phyloP scores from a whole-genome alignment of 2,113 vertebrate genomes.

The Centropristis striata region DNA sequence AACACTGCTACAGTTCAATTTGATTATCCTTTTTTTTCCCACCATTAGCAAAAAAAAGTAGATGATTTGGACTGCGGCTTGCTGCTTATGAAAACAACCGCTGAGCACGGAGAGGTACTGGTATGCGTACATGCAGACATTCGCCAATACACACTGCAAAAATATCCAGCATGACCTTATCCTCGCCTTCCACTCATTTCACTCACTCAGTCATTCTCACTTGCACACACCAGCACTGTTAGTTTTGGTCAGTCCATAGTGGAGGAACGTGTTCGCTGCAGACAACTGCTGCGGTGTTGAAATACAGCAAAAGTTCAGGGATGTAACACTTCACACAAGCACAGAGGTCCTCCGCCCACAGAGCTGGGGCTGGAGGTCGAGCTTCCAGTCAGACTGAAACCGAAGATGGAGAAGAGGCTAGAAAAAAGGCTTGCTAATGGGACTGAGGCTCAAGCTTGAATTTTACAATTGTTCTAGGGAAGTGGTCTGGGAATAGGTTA shows the following conservation, averaged over 20 bases:
- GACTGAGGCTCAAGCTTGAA: conserved; percentile 17
- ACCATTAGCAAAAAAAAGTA: conserved; percentile 27
- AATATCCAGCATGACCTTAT: conserved; percentile 54
- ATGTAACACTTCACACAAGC: conserved; percentile 42
- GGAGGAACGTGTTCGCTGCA: conserved; percentile 38
- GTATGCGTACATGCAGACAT: conserved; percentile 22
- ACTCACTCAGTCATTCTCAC: conserved; percentile 43
- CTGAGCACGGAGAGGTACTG: conserved; percentile 44
- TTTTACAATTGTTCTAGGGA: conserved; percentile 58
- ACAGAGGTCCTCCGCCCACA: conserved; percentile 26
- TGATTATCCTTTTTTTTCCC: conserved; percentile 24
- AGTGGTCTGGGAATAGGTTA: conserved; percentile 56
- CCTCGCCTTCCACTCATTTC: conserved; percentile 33
- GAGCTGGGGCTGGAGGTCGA: conserved; percentile 46
- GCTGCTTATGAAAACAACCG: conserved; percentile 67
- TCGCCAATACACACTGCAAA: conserved; percentile 47
- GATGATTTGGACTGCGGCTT: conserved; percentile 35
- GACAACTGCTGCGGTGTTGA: conserved; percentile 41
- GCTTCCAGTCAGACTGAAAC: conserved; percentile 62
- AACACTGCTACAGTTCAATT: conserved; percentile 21
- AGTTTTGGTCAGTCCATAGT: conserved; percentile 48
- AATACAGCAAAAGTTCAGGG: conserved; percentile 51
- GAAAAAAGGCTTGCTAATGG: conserved; percentile 37
- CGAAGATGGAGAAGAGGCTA: conserved; percentile 39
- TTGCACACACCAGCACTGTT: conserved; percentile 44